Conservation (phyloP, 2,113 vertebrate species). For the Ailurus styani region DNA sequence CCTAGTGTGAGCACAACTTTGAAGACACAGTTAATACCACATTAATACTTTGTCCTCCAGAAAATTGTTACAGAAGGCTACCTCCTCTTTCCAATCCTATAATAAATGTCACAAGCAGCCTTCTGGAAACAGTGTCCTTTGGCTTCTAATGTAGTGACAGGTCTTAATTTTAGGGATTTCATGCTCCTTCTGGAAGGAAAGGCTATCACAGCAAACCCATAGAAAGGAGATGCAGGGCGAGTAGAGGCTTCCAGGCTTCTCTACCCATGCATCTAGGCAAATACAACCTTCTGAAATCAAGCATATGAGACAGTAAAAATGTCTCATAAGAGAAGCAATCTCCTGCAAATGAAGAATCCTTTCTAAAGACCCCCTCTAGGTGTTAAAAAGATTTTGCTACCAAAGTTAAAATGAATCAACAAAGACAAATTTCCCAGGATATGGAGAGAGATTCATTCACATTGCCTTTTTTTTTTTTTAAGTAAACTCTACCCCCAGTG, state of each 20-base stretch:
- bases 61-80: not conserved
- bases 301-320: not conserved
- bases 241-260: not conserved
- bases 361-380: not conserved
- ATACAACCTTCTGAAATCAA: not conserved
- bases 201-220: too few relatives aligned
- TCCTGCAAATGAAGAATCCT: not conserved
- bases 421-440: not conserved
- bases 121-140: not conserved
- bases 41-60: not conserved
- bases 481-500: not conserved
- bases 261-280: not conserved
- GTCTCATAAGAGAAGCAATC: not conserved
- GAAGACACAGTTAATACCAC: not conserved
- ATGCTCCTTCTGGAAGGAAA: not conserved
- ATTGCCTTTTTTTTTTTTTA: not conserved
- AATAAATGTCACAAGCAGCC: not conserved
- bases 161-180: not conserved
- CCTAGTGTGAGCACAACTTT: not conserved
- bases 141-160: not conserved
- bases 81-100: not conserved
- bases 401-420: not conserved
- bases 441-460: not conserved
- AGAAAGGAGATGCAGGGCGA: not conserved
- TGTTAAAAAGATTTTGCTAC: not conserved